These are phyloP conservation scores for Ridgeia piscesae DNA, from an alignment of 1,140 invertebrate species.

Conservation along the genomic window DNA sequence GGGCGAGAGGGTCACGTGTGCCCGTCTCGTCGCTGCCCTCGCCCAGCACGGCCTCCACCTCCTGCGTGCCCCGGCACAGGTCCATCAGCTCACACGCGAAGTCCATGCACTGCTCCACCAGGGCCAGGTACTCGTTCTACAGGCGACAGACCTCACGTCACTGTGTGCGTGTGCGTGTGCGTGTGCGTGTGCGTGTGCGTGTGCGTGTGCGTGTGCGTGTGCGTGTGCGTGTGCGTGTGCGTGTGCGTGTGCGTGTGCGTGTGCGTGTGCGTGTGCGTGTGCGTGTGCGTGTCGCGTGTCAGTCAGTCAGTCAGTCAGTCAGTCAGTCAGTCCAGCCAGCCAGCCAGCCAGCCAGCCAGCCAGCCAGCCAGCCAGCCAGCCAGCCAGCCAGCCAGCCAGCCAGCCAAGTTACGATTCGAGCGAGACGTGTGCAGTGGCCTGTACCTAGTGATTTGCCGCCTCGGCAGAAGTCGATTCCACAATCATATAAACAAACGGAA, in stretches of 20 bases:
- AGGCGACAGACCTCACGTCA: neutral
- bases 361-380: neutral
- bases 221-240: too few species aligned
- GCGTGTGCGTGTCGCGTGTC: too few species aligned
- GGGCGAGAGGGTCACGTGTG: constrained; percentile 44
- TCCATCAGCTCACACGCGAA: constrained; percentile 37
- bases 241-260: too few species aligned
- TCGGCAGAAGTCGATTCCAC: neutral
- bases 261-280: too few species aligned
- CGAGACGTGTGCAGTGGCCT: neutral
- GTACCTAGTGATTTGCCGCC: neutral
- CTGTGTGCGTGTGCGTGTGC: too few species aligned
- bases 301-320: neutral
- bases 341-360: neutral
- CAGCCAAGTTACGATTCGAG: neutral
- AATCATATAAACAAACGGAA: neutral
- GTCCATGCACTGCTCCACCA: constrained; percentile 38
- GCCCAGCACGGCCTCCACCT: constrained; percentile 32
- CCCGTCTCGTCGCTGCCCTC: constrained; percentile 22
- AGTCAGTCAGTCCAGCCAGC: neutral
- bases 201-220: too few species aligned
- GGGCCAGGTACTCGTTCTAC: constrained; percentile 30
- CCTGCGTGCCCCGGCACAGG: constrained; percentile 31
- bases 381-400: neutral
- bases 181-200: too few species aligned